phyloP scores from a whole-genome alignment of 2,797 vertebrate genomes.

The Characodon lateralis region DNA sequence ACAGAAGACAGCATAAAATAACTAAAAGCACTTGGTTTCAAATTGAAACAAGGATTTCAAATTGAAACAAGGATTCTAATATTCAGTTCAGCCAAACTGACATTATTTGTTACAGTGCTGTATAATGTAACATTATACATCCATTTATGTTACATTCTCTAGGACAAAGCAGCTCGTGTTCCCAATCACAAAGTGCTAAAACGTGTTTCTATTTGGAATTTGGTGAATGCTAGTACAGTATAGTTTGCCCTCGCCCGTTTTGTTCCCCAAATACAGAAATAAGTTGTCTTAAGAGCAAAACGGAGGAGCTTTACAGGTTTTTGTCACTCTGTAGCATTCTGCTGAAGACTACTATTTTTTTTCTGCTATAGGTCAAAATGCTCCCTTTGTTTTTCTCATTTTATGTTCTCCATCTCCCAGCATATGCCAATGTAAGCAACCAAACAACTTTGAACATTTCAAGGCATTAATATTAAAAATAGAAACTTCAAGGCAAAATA shows the following conservation, averaged over 20 bases:
- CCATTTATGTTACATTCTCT: conserved; percentile 2
- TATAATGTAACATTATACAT: conserved; percentile 11
- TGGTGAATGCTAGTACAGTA: conserved; percentile 2
- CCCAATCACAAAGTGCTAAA: conserved; percentile 19
- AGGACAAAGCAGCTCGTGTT: neutral
- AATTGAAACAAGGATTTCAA: conserved; percentile 7
- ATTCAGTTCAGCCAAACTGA: neutral
- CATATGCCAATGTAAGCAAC: conserved; percentile 21
- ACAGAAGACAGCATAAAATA: neutral
- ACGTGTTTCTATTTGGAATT: conserved; percentile 26
- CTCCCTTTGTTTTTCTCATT: conserved; percentile 43
- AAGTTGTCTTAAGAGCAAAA: conserved; percentile 14
- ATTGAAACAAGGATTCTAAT: conserved; percentile 6
- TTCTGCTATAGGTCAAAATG: conserved; percentile 52
- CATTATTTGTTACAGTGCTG: conserved; percentile 5
- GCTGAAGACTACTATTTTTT: conserved; percentile 48
- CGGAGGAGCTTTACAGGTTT: conserved; percentile 34
- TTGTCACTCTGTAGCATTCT: conserved; percentile 12
- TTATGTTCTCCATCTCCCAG: conserved; percentile 18
- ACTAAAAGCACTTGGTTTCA: neutral
- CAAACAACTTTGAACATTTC: conserved; percentile 9
- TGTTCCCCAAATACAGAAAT: neutral
- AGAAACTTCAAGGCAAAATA: neutral
- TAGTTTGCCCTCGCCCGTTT: neutral
- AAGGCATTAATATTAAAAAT: neutral